Conservation (phyloP, 2,797 vertebrate species). For the Syngnathus rostellatus region DNA sequence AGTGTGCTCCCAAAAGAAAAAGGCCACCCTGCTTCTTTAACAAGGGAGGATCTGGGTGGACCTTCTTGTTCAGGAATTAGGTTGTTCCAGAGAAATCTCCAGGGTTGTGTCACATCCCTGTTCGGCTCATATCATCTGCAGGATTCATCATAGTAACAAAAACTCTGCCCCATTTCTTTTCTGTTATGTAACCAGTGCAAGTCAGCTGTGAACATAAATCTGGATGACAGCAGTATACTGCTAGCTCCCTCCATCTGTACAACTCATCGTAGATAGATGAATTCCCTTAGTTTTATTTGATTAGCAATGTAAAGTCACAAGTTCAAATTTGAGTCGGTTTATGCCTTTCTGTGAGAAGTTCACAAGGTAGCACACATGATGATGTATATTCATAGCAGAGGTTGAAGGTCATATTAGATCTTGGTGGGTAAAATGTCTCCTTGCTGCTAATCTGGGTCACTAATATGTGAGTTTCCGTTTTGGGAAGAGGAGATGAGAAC, state of each 20-base stretch:
- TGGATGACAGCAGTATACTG: neutral
- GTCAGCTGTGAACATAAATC: conserved; percentile 14
- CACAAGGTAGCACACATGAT: neutral
- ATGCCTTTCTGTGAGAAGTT: neutral
- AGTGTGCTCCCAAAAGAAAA: conserved; percentile 7
- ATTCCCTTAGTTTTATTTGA: neutral
- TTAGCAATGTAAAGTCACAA: neutral
- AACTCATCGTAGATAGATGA: conserved; percentile 5
- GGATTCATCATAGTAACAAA: conserved; percentile 11
- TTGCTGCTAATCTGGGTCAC: too few relatives aligned
- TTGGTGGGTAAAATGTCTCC: too few relatives aligned
- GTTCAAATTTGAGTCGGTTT: neutral
- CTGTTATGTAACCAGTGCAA: conserved; percentile 27
- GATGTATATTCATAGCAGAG: neutral
- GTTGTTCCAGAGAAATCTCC: conserved; percentile 22
- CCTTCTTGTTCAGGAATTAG: conserved; percentile 23
- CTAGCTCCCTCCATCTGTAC: conserved; percentile 15
- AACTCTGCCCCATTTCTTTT: conserved; percentile 16
- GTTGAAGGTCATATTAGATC: too few relatives aligned
- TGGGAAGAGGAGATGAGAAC: too few relatives aligned
- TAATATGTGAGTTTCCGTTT: too few relatives aligned
- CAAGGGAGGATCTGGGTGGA: conserved; percentile 26
- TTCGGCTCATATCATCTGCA: conserved; percentile 24
- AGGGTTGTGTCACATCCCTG: conserved; percentile 14
- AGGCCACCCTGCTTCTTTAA: conserved; percentile 22